Percentiles rank a stretch among this genome's conserved stretches.
These are phyloP conservation scores for Cepaea hortensis DNA, from an alignment of 2,888 invertebrate species.

Conservation along the genomic window DNA sequence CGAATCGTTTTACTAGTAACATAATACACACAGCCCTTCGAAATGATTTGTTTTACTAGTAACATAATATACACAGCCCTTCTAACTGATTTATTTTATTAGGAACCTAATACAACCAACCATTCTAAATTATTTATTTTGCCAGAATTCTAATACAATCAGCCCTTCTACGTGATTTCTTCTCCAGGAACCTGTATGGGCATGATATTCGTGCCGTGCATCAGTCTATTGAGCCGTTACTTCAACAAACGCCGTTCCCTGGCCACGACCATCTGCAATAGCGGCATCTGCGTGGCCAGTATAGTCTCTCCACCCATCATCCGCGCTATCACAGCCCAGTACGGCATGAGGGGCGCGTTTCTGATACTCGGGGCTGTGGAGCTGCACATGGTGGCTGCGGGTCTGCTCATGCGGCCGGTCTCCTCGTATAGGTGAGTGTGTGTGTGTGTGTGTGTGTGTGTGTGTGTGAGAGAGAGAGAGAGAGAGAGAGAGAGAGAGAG, in stretches of 20 bases:
- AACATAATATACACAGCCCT: too few species aligned
- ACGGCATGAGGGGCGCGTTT: constrained; percentile 47
- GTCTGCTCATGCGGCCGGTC: constrained; percentile 46
- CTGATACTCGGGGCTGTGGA: constrained; percentile 44
- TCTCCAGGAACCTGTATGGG: constrained; percentile 39
- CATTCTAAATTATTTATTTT: too few species aligned
- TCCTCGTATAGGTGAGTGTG: constrained; percentile 34
- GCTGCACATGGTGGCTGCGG: constrained; percentile 40
- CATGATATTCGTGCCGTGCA: constrained; percentile 36
- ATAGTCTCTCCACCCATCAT: constrained; percentile 47
- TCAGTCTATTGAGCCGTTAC: constrained; percentile 45
- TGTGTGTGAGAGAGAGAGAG: background rate
- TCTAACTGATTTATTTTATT: too few species aligned
- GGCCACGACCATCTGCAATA: constrained; percentile 46
- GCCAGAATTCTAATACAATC: too few species aligned
- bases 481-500: too few species aligned
- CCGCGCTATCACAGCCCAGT: constrained; percentile 32
- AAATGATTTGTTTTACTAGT: too few species aligned
- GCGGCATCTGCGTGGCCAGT: constrained; percentile 48
- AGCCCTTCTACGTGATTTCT: background rate
- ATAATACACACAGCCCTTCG: too few species aligned
- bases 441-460: background rate
- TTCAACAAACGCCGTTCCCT: constrained; percentile 49
- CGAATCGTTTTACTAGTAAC: too few species aligned
- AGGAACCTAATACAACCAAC: too few species aligned